Evolutionary conservation across 2,888 invertebrate species (phyloP), one percentile per base, ranked within the genome.

Genomic region (Ceratothoa steindachneri): DNA sequence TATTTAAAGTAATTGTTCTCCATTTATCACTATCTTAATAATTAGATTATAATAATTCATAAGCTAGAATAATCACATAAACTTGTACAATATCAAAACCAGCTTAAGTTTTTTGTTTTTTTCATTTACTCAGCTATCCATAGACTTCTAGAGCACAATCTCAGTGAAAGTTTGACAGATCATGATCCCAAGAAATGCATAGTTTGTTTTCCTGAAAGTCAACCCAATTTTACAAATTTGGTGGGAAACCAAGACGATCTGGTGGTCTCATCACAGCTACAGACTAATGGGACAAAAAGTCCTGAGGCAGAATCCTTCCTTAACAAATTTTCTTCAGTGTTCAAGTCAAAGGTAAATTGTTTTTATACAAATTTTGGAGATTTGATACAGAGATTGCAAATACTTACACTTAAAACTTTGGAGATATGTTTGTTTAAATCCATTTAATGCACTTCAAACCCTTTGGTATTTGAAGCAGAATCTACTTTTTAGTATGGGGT

Each of bases 171-270:
- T 24, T 80, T 86, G 24, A 82, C 83, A n/a, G 84, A 84, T 70
- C 86, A 86, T 81, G 82, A 82, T 71, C 72, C 82, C 5, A 82
- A 82, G 65, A 80, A 81, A 29, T 86, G 86, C 80, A 82, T 84
- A 28, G 84, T 84, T 65, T 83, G 83, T 73, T 52, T 65, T n/a
- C 77, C 80, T 19, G 75, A 69, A 22, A 30, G 66, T n/a, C 19
- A 41, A 24, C 27, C n/a, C 1, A 29, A 15, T 30, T 30, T 51
- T 12, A 69, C 51, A 1, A 24, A 51, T 5, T 69, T 53, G 19
- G 22, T 60, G 12, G 30, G 55, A 15, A n/a, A 24, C 27, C 60
- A 60, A 60, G 24, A 24, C n/a, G 60, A 60, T 24, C n/a, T 24
- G 24, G 27, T 30, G 1, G 55, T 55, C 2, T 30, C 60, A 7